Evolutionary conservation across 2,113 vertebrate genomes (phyloP), one percentile per base, ranked within the genome.

Genomic region (Mesocricetus auratus): DNA sequence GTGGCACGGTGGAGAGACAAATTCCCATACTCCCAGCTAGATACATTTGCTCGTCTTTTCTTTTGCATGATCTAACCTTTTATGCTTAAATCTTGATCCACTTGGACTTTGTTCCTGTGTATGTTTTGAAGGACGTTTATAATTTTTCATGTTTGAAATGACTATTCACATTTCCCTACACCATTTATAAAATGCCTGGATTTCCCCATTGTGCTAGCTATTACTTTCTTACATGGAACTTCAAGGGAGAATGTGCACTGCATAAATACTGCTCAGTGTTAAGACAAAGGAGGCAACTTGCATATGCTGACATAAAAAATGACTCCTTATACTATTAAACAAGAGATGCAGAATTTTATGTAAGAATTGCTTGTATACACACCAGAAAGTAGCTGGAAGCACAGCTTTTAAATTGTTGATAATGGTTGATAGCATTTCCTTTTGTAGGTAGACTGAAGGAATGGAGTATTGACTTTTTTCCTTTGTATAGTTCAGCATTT

Each of bases 101-200:
- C 26, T 93, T 85, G 36, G 19, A 75, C 58, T 74, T 89, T 81
- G 86, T 86, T 77, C 50, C 60, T 24, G 73, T 22, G 16, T 42
- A 42, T 77, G 31, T 56, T 13, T 7, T 92, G 74, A 94, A 71
- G 62, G 71, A 77, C 86, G 12, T 21, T 45, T 86, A 60, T 42
- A 71, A 90, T 86, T 95, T 71, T 58, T 15, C 16, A 9, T 58
- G 56, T 95, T 94, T 71, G 50, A 71, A 79, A 77, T 92, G 60
- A 66, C 36, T 58, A 16, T 56, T 16, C 50, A 77, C 66, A 71
- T 42, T 86, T 87, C n/a, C 71, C 22, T 71, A 26, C 1, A 58
- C 26, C n/a, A 82, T 92, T 86, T 94, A 47, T 86, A 92, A 93
- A 81, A 89, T 60, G 31, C 42, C 50, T 13, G n/a, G 29, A 9